phyloP scores from a whole-genome alignment of 2,113 vertebrate species.

The Pomatorhinus ruficollis region DNA sequence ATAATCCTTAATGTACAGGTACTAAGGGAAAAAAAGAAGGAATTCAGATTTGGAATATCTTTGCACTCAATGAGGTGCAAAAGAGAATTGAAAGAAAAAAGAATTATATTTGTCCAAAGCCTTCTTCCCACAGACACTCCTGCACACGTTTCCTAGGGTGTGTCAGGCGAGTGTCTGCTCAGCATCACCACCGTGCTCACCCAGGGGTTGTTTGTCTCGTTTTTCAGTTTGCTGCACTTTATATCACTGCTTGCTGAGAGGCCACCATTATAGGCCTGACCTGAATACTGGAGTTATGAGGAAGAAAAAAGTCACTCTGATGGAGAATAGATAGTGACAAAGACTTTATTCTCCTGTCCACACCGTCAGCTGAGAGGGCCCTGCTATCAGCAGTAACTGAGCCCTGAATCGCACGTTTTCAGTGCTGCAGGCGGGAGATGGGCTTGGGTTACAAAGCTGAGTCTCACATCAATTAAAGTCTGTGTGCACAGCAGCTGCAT shows the following conservation, averaged over 20 bases:
- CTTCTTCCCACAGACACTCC: neutral
- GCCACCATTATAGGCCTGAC: constrained; percentile 28
- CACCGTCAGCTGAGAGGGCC: constrained; percentile 60
- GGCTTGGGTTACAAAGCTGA: constrained; percentile 76
- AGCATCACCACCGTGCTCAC: neutral
- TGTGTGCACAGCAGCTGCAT: constrained; percentile 77
- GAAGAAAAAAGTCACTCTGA: constrained; percentile 54
- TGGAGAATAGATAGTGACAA: constrained; percentile 71
- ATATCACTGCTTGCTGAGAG: neutral
- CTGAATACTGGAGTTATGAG: constrained; percentile 51
- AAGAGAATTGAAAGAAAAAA: neutral
- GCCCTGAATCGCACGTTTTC: constrained; percentile 75
- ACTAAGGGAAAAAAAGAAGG: neutral
- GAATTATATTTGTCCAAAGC: neutral
- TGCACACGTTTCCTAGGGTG: accelerated
- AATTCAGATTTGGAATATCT: neutral
- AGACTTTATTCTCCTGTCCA: constrained; percentile 75
- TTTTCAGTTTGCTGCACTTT: constrained; percentile 40
- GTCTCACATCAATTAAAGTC: constrained; percentile 73
- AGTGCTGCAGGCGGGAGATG: constrained; percentile 65
- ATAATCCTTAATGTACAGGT: neutral
- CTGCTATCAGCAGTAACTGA: constrained; percentile 77
- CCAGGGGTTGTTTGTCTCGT: neutral
- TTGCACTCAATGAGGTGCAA: neutral
- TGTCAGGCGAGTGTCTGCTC: neutral